A percentile compares a stretch with the other conserved stretches of the same genome.
These are phyloP conservation scores for Sebastiscus albofasciatus DNA, from an alignment of 2,797 vertebrate genomes.

Conservation along the genomic window DNA sequence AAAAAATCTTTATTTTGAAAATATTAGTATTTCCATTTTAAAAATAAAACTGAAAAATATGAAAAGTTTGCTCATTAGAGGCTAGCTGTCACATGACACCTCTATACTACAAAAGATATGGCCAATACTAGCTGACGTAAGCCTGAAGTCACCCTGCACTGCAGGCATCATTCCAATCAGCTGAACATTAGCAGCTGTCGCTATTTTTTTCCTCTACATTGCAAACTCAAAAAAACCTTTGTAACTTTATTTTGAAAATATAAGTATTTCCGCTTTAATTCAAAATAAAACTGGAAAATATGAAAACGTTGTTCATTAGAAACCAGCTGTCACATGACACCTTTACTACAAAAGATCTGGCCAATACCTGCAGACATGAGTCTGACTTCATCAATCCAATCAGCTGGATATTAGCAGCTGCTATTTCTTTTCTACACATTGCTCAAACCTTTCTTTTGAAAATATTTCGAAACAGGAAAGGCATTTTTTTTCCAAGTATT, in stretches of 20 bases:
- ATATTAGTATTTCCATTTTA: conserved; percentile 84
- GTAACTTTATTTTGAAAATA: no score
- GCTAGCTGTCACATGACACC: conserved; percentile 90
- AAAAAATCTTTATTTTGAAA: background rate
- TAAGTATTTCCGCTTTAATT: conserved; percentile 88
- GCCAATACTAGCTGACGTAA: no score
- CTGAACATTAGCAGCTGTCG: background rate
- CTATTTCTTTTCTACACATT: background rate
- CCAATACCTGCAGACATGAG: no score
- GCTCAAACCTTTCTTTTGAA: background rate
- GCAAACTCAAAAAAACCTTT: no score
- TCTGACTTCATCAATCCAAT: conserved; percentile 33
- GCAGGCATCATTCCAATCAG: conserved; percentile 1
- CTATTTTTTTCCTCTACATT: background rate
- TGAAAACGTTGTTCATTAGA: conserved; percentile 93
- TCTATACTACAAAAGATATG: conserved; percentile 90
- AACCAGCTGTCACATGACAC: conserved; percentile 90
- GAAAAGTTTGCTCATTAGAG: conserved; percentile 93
- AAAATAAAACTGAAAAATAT: conserved; percentile 94
- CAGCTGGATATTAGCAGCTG: background rate
- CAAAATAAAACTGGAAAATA: conserved; percentile 94
- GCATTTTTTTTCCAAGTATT: no score
- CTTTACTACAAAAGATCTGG: conserved; percentile 91
- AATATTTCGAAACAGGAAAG: background rate
- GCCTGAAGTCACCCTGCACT: conserved; percentile 33